These are phyloP conservation scores for Anoplophora glabripennis DNA, from an alignment of 1,140 invertebrate species.

Conservation along the genomic window DNA sequence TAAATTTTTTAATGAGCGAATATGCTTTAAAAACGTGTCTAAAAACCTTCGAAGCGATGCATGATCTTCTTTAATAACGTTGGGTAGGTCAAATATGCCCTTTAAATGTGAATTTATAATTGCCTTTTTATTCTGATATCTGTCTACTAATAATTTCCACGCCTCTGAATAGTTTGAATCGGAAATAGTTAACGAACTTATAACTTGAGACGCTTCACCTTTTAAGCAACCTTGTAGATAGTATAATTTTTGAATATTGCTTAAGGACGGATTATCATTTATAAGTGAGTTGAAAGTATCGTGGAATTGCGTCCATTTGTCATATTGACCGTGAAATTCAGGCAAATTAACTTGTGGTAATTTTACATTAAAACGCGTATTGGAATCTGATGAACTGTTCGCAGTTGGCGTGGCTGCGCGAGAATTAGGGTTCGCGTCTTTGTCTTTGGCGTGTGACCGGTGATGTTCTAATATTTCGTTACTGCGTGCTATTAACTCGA, in stretches of 20 bases:
- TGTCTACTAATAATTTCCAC: slow-evolving; percentile 10
- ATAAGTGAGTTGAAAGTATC: slow-evolving; percentile 39
- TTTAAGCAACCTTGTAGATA: slow-evolving; percentile 33
- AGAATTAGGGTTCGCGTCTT: background rate
- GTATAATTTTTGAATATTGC: slow-evolving; percentile 35
- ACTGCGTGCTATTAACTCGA: background rate
- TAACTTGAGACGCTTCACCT: slow-evolving; percentile 28
- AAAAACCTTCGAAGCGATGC: slow-evolving; percentile 11
- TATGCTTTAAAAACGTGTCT: slow-evolving; percentile 8
- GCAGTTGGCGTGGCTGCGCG: background rate
- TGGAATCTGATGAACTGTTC: too few species aligned
- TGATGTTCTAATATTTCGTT: slow-evolving; percentile 2
- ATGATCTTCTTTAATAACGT: slow-evolving; percentile 11
- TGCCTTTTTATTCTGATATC: slow-evolving; percentile 16
- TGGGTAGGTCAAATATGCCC: slow-evolving; percentile 2
- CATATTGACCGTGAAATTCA: slow-evolving; percentile 38
- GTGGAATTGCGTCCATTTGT: slow-evolving; percentile 39
- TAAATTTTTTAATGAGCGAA: slow-evolving; percentile 4
- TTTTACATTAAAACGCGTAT: background rate
- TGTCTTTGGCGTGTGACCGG: background rate
- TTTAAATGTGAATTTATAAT: slow-evolving; percentile 19
- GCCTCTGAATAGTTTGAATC: slow-evolving; percentile 14
- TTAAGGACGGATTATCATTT: slow-evolving; percentile 31
- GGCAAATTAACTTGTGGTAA: slow-evolving; percentile 15
- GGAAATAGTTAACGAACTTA: slow-evolving; percentile 13